phyloP scores from a whole-genome alignment of 1,140 invertebrate species.

The Maniola jurtina region DNA sequence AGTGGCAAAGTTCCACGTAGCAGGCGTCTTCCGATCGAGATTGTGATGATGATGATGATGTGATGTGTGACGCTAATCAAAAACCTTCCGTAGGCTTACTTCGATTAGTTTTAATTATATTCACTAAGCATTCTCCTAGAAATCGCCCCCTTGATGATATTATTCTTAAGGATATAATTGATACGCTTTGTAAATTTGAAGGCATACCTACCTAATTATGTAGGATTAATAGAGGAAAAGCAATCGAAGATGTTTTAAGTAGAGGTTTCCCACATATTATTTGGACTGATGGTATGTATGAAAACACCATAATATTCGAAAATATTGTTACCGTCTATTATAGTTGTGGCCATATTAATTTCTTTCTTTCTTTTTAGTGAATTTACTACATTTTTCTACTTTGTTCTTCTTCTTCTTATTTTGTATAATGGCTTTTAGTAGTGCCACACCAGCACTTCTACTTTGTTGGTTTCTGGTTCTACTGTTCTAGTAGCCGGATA shows the following conservation, averaged over 20 bases:
- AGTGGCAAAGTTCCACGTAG: neutral
- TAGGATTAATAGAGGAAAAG: neutral
- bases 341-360: too few relatives aligned
- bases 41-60: neutral
- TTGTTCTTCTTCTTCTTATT: too few relatives aligned
- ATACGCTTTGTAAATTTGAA: slow-evolving; percentile 9
- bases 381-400: too few relatives aligned
- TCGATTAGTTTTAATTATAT: slow-evolving; percentile 4
- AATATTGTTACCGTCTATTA: too few relatives aligned
- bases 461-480: too few relatives aligned
- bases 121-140: slow-evolving; percentile 1
- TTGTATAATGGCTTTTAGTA: too few relatives aligned
- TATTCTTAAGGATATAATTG: neutral
- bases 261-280: neutral
- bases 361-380: too few relatives aligned
- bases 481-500: too few relatives aligned
- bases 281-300: neutral
- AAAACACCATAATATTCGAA: too few relatives aligned
- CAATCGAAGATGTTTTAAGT: neutral
- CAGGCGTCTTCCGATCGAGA: neutral
- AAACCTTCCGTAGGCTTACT: slow-evolving; percentile 11
- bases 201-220: neutral
- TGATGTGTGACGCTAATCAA: neutral
- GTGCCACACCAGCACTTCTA: too few relatives aligned
- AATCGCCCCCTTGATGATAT: neutral